These are phyloP conservation scores for Cynopterus brachyotis DNA, from an alignment of 2,113 vertebrate genomes.

Conservation along the genomic window DNA sequence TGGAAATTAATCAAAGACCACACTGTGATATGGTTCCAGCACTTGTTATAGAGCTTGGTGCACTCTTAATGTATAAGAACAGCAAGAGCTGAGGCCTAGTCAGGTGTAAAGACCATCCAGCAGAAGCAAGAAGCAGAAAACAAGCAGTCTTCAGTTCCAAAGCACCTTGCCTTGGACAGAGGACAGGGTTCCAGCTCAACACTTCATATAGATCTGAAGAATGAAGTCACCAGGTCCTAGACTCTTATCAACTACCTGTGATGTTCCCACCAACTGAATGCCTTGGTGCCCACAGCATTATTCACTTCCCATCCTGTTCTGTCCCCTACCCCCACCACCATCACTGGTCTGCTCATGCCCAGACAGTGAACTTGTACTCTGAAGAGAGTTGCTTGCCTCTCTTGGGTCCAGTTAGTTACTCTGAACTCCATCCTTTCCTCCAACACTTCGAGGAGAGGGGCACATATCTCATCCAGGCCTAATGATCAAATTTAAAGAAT, in stretches of 20 bases:
- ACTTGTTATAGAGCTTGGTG: background rate
- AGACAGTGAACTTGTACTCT: constrained; percentile 41
- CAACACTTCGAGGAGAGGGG: background rate
- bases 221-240: constrained; percentile 39
- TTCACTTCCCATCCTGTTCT: constrained; percentile 44
- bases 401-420: background rate
- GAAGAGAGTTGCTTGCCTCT: constrained; percentile 51
- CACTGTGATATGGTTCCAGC: background rate
- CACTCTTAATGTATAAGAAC: background rate
- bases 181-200: background rate
- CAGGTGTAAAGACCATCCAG: background rate
- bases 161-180: background rate
- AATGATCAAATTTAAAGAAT: constrained; percentile 8
- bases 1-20: background rate
- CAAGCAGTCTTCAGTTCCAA: constrained; percentile 29
- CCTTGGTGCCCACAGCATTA: constrained; percentile 47
- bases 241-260: constrained; percentile 54
- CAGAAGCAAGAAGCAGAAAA: constrained; percentile 36
- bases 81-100: background rate
- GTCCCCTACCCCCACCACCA: background rate
- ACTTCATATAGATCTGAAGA: constrained; percentile 21
- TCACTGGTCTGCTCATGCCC: constrained; percentile 16
- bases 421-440: background rate
- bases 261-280: constrained; percentile 61
- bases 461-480: background rate